Evolutionary conservation across 92 coral and sea anemone species (phyloP).

Genomic region (Siderastrea radians): DNA sequence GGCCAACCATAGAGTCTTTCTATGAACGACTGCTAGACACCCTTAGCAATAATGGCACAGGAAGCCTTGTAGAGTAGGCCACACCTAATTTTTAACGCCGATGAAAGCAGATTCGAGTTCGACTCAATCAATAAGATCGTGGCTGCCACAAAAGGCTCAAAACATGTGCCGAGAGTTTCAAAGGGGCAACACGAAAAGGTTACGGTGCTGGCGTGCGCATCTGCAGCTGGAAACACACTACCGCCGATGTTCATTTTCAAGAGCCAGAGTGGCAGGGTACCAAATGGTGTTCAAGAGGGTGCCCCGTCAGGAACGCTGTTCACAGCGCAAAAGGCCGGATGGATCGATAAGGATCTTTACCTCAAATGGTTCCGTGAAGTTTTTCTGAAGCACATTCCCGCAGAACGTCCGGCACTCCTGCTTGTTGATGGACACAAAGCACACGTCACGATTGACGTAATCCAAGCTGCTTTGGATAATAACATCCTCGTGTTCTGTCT

Average conservation of each 20-base stretch:
- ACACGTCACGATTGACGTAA: constrained; percentile 26
- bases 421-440: constrained; percentile 45
- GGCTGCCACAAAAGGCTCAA: constrained; percentile 12
- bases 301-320: constrained; percentile 16
- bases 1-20: not conserved
- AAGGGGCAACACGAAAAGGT: constrained; percentile 14
- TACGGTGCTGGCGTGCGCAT: constrained; percentile 20
- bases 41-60: not conserved
- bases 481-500: constrained; percentile 15
- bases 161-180: constrained; percentile 13
- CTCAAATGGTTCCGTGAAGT: constrained; percentile 26
- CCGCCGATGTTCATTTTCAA: constrained; percentile 14
- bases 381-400: not conserved
- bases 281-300: not conserved
- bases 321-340: constrained; percentile 18
- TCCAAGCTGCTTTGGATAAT: constrained; percentile 4
- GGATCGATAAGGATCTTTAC: constrained; percentile 29
- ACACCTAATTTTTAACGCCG: not conserved
- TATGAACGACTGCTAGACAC: constrained; percentile 15
- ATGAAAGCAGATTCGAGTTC: constrained; percentile 16
- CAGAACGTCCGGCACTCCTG: constrained; percentile 13
- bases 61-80: not conserved
- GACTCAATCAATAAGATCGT: constrained; percentile 31
- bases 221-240: not conserved
- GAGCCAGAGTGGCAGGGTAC: constrained; percentile 7